phyloP scores from a whole-genome alignment of 2,113 vertebrate species.

The Leptobrachium ailaonicum region DNA sequence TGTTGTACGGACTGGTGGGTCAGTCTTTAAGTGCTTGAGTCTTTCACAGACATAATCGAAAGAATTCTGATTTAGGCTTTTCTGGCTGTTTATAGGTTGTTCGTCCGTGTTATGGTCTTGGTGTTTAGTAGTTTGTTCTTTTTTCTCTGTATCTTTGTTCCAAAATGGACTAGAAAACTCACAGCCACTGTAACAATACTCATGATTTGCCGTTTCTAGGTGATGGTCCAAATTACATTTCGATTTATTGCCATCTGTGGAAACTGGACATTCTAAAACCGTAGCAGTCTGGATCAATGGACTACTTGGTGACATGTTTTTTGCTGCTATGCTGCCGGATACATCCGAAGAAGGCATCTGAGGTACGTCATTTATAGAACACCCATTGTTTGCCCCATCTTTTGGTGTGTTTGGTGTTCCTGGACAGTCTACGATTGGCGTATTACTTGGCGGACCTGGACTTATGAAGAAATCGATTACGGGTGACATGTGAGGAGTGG shows the following conservation, averaged over 20 bases:
- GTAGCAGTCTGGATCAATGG: constrained; percentile 43
- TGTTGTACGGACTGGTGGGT: constrained; percentile 49
- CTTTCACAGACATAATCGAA: constrained; percentile 85
- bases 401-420: constrained; percentile 65
- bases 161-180: constrained; percentile 89
- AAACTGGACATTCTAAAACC: constrained; percentile 33
- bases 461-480: constrained; percentile 76
- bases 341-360: constrained; percentile 50
- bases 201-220: constrained; percentile 54
- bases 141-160: constrained; percentile 64
- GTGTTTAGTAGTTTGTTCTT: constrained; percentile 52
- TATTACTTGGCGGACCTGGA: constrained; percentile 82
- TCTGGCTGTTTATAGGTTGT: constrained; percentile 71
- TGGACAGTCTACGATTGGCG: constrained; percentile 80
- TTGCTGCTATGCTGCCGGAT: constrained; percentile 22
- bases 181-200: constrained; percentile 69
- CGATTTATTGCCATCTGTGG: constrained; percentile 30
- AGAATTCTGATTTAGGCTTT: constrained; percentile 82
- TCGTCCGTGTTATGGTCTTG: constrained; percentile 35
- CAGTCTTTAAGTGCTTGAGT: constrained; percentile 75
- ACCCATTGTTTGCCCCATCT: constrained; percentile 67
- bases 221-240: constrained; percentile 48
- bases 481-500: constrained; percentile 80
- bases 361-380: constrained; percentile 67
- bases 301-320: constrained; percentile 19